These are phyloP conservation scores for Callithrix jacchus DNA, from an alignment of 2,113 vertebrate genomes.

Conservation along the genomic window DNA sequence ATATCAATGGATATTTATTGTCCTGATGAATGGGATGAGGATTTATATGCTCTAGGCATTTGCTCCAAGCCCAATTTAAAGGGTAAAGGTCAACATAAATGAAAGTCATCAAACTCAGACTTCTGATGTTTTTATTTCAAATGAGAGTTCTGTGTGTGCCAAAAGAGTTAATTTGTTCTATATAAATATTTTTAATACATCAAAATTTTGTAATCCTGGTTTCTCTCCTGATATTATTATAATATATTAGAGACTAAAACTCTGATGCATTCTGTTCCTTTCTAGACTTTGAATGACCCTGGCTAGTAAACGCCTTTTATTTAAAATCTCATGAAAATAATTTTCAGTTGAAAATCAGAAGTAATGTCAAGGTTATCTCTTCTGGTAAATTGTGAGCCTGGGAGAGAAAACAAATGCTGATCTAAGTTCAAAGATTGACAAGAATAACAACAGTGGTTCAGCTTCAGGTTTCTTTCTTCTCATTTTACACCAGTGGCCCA, in stretches of 20 bases:
- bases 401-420: neutral
- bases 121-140: neutral
- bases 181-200: neutral
- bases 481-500: neutral
- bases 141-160: neutral
- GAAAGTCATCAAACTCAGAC: neutral
- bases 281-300: neutral
- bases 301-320: neutral
- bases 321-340: neutral
- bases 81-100: neutral
- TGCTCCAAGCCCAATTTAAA: neutral
- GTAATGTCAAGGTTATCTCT: neutral
- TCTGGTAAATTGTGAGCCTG: neutral
- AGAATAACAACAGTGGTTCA: neutral
- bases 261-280: neutral
- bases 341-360: neutral
- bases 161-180: neutral
- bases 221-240: neutral
- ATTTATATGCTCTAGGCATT: neutral
- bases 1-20: neutral
- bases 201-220: neutral
- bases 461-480: neutral
- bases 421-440: neutral
- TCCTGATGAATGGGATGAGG: neutral
- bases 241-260: neutral